Evolutionary conservation across 2,113 vertebrate species (phyloP).

Genomic region (Psilopsiagon aurifrons): DNA sequence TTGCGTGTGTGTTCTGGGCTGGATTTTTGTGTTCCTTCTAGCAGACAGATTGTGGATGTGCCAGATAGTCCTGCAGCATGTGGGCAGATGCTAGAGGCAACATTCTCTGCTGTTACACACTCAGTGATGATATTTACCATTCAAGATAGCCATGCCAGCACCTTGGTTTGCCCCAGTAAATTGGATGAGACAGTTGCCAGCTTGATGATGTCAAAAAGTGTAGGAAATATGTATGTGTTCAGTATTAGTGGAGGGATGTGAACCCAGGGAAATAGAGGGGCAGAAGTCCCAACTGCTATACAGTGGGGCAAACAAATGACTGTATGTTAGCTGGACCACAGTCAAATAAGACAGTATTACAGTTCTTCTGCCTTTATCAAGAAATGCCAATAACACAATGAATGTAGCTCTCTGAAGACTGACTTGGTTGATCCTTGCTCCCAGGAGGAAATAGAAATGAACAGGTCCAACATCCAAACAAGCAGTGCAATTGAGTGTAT

Average conservation of each 20-base stretch:
- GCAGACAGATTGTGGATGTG: conserved; percentile 2
- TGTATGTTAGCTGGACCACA: background rate
- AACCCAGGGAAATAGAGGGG: background rate
- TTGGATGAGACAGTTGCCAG: conserved; percentile 33
- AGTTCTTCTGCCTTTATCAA: background rate
- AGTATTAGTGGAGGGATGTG: background rate
- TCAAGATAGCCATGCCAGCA: conserved; percentile 6
- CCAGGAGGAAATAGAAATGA: background rate
- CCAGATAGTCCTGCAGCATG: conserved; percentile 40
- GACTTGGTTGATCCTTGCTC: background rate
- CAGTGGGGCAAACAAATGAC: background rate
- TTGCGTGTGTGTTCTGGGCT: background rate
- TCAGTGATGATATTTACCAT: conserved; percentile 17
- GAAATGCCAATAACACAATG: background rate
- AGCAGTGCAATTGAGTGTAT: background rate
- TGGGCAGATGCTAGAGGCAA: conserved; percentile 55
- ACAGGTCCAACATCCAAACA: background rate
- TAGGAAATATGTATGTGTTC: background rate
- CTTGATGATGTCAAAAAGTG: conserved; percentile 9
- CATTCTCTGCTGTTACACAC: conserved; percentile 28
- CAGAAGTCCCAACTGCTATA: background rate
- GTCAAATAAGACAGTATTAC: background rate
- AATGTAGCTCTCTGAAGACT: background rate
- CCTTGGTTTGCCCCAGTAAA: conserved; percentile 23
- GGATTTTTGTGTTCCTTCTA: background rate